These are phyloP conservation scores for Pleuronectes platessa DNA, from an alignment of 2,113 vertebrate genomes.

Conservation along the genomic window DNA sequence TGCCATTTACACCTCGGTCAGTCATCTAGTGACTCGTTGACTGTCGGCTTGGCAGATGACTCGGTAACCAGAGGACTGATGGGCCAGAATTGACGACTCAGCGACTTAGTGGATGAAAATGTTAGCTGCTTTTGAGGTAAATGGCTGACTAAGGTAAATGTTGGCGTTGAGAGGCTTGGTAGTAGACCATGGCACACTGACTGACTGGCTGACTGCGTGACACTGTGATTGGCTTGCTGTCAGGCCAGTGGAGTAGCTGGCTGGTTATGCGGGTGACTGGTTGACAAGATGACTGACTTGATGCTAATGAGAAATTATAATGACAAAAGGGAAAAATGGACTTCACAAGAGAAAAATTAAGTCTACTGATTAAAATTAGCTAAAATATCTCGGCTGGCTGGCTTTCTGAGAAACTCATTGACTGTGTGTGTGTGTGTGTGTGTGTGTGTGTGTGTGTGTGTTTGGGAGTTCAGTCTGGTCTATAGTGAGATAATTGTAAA, in stretches of 20 bases:
- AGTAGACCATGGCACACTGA: background rate
- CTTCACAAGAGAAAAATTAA: background rate
- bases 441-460: background rate
- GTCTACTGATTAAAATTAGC: background rate
- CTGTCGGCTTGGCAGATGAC: too few species aligned
- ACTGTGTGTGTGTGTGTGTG: background rate
- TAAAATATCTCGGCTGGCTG: background rate
- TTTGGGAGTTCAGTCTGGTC: constrained; percentile 20
- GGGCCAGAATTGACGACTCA: background rate
- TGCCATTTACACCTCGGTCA: too few species aligned
- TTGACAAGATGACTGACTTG: background rate
- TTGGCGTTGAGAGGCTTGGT: background rate
- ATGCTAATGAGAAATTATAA: background rate
- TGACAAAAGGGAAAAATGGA: background rate
- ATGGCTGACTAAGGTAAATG: background rate
- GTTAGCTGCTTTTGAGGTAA: background rate
- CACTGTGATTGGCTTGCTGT: background rate
- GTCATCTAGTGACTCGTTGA: too few species aligned
- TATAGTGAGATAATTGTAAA: constrained; percentile 54
- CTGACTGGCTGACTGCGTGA: background rate
- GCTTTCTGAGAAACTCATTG: background rate
- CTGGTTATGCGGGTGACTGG: background rate
- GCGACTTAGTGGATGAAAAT: background rate
- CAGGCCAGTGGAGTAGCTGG: background rate
- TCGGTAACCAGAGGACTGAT: background rate